Conservation (phyloP, 2,113 vertebrate species). For the Passer domesticus region DNA sequence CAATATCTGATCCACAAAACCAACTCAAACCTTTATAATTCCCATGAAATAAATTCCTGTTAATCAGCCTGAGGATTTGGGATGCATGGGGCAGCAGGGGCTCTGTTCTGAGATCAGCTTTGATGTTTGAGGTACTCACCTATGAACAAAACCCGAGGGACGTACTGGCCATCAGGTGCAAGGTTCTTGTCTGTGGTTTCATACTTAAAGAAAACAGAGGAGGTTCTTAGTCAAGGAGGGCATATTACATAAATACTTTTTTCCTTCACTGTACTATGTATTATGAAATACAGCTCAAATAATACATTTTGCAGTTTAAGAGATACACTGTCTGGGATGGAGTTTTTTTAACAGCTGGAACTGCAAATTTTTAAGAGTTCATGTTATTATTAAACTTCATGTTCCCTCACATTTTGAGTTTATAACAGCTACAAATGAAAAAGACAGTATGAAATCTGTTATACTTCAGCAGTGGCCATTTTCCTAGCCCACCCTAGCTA, state of each 20-base stretch:
- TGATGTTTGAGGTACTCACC: slow-evolving; percentile 79
- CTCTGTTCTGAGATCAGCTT: background rate
- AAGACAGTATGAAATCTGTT: background rate
- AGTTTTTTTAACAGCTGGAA: background rate
- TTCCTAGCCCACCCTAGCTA: background rate
- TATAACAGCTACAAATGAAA: background rate
- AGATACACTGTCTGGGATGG: background rate
- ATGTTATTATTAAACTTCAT: background rate
- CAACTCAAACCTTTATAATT: background rate
- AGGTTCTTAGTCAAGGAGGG: background rate
- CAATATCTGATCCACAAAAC: background rate
- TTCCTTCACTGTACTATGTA: background rate
- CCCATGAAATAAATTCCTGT: background rate
- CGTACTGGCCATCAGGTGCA: slow-evolving; percentile 92
- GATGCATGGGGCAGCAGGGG: background rate
- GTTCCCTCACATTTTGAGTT: background rate
- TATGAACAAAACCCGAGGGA: slow-evolving; percentile 92
- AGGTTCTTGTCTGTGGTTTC: slow-evolving; percentile 96
- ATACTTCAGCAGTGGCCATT: background rate
- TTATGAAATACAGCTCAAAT: background rate
- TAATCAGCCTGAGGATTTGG: background rate
- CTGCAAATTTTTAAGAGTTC: background rate
- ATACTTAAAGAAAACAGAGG: slow-evolving; percentile 76
- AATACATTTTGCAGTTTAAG: background rate
- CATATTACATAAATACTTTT: background rate